These are phyloP conservation scores for Eilema depressum DNA, from an alignment of 2,888 invertebrate species.

Conservation along the genomic window DNA sequence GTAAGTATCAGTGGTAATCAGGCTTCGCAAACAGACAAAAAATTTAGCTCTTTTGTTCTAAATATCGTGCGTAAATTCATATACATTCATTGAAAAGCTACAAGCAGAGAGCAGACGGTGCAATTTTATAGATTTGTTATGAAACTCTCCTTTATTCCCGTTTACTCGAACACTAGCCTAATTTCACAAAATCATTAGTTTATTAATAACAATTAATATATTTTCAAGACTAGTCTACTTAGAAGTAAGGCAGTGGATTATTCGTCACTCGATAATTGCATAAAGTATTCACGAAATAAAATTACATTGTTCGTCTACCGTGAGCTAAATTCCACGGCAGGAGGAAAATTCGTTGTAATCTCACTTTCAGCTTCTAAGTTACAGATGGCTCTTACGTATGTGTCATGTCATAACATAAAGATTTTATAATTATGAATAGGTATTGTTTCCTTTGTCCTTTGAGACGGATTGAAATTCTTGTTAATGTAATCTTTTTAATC, in stretches of 20 bases:
- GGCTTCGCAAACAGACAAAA: too few species aligned
- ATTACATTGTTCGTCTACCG: conserved; percentile 19
- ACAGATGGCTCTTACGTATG: conserved; percentile 1
- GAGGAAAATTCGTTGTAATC: conserved; percentile 7
- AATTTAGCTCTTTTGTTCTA: too few species aligned
- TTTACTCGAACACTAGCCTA: too few species aligned
- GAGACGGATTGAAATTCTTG: neutral
- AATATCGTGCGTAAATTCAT: too few species aligned
- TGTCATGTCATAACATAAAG: too few species aligned
- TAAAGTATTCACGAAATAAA: neutral
- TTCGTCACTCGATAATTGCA: conserved; percentile 16
- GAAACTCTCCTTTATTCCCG: too few species aligned
- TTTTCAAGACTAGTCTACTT: neutral
- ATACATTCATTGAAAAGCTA: too few species aligned
- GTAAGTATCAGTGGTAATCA: too few species aligned
- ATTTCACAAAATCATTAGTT: neutral
- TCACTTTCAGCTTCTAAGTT: conserved; percentile 12
- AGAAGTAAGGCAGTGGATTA: neutral
- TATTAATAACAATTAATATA: neutral
- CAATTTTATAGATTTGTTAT: too few species aligned
- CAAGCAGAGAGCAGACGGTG: too few species aligned
- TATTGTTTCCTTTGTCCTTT: neutral
- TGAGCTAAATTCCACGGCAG: conserved; percentile 17
- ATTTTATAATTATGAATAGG: neutral
- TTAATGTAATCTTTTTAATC: neutral